These are phyloP conservation scores for Drosophila takahashii DNA, from an alignment of 1,140 invertebrate species.

Conservation along the genomic window DNA sequence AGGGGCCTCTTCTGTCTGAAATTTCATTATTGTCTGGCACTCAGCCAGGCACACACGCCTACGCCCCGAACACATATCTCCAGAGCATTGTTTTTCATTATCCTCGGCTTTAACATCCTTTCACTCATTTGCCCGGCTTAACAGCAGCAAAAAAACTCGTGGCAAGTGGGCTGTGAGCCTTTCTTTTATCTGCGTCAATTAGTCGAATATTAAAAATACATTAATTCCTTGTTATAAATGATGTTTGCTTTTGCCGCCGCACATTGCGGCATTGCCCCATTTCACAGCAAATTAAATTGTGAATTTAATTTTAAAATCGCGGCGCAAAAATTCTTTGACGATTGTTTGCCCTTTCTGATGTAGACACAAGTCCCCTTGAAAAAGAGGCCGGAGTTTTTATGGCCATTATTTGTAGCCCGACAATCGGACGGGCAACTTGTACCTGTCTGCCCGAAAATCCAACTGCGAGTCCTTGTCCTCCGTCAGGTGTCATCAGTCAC, in stretches of 20 bases:
- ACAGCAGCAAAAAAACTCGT: constrained; percentile 27
- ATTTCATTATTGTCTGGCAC: constrained; percentile 40
- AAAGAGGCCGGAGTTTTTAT: constrained; percentile 55
- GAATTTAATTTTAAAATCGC: constrained; percentile 34
- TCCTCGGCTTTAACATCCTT: constrained; percentile 68
- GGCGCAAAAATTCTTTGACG: background rate
- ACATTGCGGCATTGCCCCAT: constrained; percentile 30
- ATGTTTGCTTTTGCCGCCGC: constrained; percentile 26
- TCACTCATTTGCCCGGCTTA: constrained; percentile 56
- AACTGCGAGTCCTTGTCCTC: constrained; percentile 39
- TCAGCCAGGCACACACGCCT: constrained; percentile 6
- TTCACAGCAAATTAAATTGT: constrained; percentile 49
- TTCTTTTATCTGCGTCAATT: constrained; percentile 74
- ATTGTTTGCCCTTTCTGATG: constrained; percentile 50
- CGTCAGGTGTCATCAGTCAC: constrained; percentile 74
- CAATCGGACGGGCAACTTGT: constrained; percentile 40
- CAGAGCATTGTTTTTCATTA: constrained; percentile 64
- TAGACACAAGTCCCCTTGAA: constrained; percentile 20
- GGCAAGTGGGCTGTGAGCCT: constrained; percentile 32
- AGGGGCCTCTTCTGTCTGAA: constrained; percentile 14
- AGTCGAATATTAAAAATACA: constrained; percentile 81
- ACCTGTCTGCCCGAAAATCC: constrained; percentile 43
- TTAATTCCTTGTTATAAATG: constrained; percentile 69
- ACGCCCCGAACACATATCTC: constrained; percentile 12
- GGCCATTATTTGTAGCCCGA: constrained; percentile 65